Percentiles rank a stretch among this genome's conserved stretches.
Conservation (phyloP, 1,140 invertebrate species). For the Berghia stephanieae region DNA sequence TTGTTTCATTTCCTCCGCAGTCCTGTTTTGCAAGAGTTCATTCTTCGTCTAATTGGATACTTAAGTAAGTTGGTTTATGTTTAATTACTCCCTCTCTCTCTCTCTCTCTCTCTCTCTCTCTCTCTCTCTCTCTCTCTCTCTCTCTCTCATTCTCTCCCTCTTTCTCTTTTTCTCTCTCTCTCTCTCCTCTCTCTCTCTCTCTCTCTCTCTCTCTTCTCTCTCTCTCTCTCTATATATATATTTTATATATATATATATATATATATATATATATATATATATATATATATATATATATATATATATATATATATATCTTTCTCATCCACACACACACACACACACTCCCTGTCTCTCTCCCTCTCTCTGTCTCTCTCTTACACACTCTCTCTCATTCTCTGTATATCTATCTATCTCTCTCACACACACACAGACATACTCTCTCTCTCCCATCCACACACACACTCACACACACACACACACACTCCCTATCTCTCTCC, state of each 20-base stretch:
- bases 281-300: neutral
- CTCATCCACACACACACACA: no score
- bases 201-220: neutral
- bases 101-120: no score
- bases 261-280: neutral
- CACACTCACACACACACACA: no score
- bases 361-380: neutral
- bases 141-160: no score
- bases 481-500: no score
- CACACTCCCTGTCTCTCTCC: neutral
- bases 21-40: constrained; percentile 27
- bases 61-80: constrained; percentile 17
- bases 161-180: no score
- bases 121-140: no score
- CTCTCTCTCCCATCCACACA: neutral
- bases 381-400: neutral
- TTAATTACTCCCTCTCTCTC: no score
- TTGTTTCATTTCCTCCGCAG: no score
- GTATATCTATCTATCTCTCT: neutral
- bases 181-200: no score
- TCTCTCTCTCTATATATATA: no score
- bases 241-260: neutral
- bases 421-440: neutral
- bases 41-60: constrained; percentile 16
- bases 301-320: no score